These are phyloP conservation scores for Chrysolina oricalcia DNA, from an alignment of 2,888 invertebrate species.

Conservation along the genomic window DNA sequence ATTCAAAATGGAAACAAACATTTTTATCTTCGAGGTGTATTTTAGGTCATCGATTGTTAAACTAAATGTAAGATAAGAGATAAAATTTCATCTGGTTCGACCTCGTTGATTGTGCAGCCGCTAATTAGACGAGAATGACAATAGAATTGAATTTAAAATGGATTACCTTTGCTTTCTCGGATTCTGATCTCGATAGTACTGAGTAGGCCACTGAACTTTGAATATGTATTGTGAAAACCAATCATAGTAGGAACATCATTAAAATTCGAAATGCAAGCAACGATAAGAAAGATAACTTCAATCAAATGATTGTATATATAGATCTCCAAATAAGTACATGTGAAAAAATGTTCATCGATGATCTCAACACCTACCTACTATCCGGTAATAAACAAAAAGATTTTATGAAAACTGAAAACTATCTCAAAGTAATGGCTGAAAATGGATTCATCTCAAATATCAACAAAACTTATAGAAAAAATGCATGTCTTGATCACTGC, in stretches of 20 bases:
- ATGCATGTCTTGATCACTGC: constrained; percentile 1
- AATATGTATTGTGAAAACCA: too few species aligned
- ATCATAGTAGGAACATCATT: too few species aligned
- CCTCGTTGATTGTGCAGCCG: too few species aligned
- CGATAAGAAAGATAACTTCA: too few species aligned
- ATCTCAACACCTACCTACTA: background rate
- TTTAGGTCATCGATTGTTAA: constrained; percentile 30
- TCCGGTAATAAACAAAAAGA: background rate
- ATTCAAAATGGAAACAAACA: background rate
- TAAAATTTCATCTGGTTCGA: constrained; percentile 15
- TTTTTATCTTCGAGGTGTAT: constrained; percentile 19
- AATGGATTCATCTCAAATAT: background rate
- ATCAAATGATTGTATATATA: background rate
- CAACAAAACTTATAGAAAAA: background rate
- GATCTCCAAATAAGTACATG: background rate
- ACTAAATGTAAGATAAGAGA: constrained; percentile 20
- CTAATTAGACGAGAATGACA: too few species aligned
- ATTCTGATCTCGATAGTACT: too few species aligned
- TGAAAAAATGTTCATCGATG: background rate
- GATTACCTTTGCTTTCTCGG: too few species aligned
- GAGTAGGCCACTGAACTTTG: too few species aligned
- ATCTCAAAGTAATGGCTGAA: background rate
- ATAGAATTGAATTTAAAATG: too few species aligned
- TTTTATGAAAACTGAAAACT: background rate
- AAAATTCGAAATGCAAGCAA: too few species aligned